A percentile compares a stretch with the other conserved stretches of the same genome.
phyloP scores from a whole-genome alignment of 2,113 vertebrate genomes.

The Catharus bicknelli region DNA sequence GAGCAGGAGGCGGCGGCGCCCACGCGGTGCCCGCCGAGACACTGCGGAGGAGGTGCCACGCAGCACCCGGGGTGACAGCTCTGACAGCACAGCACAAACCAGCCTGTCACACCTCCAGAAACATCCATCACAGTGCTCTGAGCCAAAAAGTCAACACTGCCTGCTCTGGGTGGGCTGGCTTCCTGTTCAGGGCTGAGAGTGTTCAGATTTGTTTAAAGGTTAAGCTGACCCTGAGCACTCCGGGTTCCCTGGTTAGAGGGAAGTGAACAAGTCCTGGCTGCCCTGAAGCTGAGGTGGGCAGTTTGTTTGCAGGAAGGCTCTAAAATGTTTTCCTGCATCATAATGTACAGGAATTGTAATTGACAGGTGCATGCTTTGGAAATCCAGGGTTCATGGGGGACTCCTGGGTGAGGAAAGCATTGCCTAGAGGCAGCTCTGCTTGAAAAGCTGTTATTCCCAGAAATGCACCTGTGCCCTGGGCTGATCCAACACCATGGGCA shows the following conservation, averaged over 20 bases:
- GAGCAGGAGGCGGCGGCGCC: neutral
- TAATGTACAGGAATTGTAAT: neutral
- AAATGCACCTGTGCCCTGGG: neutral
- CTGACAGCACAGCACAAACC: neutral
- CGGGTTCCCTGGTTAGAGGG: neutral
- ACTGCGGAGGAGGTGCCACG: neutral
- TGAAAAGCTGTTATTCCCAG: neutral
- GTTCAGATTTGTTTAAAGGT: neutral
- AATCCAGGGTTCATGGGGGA: too few species aligned
- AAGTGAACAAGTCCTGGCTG: neutral
- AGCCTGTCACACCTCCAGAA: neutral
- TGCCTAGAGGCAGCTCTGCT: neutral
- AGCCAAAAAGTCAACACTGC: neutral
- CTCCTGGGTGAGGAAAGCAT: neutral
- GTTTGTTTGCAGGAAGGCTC: neutral
- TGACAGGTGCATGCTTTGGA: accelerated
- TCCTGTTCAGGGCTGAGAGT: neutral
- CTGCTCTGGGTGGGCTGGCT: neutral
- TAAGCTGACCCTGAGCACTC: neutral
- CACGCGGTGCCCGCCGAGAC: neutral
- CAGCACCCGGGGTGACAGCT: neutral
- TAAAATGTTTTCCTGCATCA: neutral
- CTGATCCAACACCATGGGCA: accelerated
- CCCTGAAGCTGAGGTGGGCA: neutral
- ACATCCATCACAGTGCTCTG: neutral